phyloP scores from a whole-genome alignment of 2,113 vertebrate species.

The Daubentonia madagascariensis region DNA sequence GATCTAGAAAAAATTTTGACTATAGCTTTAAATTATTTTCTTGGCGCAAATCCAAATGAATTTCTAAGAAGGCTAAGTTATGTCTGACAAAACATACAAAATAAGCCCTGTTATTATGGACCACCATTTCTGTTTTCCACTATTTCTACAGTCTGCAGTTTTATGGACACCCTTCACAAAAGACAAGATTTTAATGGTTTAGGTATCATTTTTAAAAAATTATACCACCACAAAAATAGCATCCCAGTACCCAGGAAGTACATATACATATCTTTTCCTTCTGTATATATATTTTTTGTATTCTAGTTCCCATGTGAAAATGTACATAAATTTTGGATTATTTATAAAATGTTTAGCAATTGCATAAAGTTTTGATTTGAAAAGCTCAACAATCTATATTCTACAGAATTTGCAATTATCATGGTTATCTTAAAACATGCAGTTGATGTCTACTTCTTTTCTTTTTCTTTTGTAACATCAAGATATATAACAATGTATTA shows the following conservation, averaged over 20 bases:
- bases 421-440: neutral
- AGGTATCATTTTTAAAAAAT: conserved; percentile 39
- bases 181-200: conserved; percentile 38
- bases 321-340: neutral
- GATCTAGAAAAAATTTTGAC: conserved; percentile 52
- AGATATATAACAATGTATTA: neutral
- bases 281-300: neutral
- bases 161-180: conserved; percentile 1
- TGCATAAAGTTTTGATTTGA: neutral
- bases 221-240: conserved; percentile 33
- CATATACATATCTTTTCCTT: neutral
- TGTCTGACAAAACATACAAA: conserved; percentile 52
- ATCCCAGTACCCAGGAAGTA: conserved; percentile 15
- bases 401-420: neutral
- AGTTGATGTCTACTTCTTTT: neutral
- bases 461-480: neutral
- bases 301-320: neutral
- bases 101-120: conserved; percentile 47
- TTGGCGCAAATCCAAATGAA: neutral
- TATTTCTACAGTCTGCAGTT: conserved; percentile 48
- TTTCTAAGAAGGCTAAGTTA: conserved; percentile 45
- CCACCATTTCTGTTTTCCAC: neutral
- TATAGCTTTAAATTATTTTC: conserved; percentile 64
- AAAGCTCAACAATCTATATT: neutral
- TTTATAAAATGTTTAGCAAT: neutral